Percentiles rank a stretch among this genome's conserved stretches.
phyloP scores from a whole-genome alignment of 2,113 vertebrate genomes.

The Rhabdomys dilectus region DNA sequence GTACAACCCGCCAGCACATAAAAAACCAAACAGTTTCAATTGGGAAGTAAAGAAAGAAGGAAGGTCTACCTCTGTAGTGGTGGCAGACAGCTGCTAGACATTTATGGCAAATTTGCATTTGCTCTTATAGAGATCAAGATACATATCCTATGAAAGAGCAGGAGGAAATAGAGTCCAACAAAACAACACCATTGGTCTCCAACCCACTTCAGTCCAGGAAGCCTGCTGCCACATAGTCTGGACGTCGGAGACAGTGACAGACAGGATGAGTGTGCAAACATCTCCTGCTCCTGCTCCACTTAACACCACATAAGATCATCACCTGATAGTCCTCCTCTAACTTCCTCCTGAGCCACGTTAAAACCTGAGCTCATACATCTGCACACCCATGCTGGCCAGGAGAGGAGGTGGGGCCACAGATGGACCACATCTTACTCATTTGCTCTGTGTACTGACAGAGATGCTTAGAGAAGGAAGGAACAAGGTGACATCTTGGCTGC shows the following conservation, averaged over 20 bases:
- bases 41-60: background rate
- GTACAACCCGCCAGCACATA: background rate
- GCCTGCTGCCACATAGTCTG: constrained; percentile 43
- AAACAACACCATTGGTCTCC: background rate
- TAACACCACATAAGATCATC: constrained; percentile 68
- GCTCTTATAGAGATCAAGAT: background rate
- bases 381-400: background rate
- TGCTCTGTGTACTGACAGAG: background rate
- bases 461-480: background rate
- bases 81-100: background rate
- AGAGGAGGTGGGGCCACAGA: background rate
- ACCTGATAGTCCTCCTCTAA: constrained; percentile 54
- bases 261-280: background rate
- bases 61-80: background rate
- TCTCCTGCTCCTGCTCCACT: background rate
- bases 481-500: background rate
- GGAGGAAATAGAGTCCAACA: background rate
- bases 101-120: background rate
- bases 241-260: background rate
- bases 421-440: background rate
- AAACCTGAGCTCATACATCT: constrained; percentile 75
- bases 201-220: background rate
- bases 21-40: background rate
- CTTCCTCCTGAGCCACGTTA: constrained; percentile 70
- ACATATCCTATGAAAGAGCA: too few relatives aligned